Percentiles rank a stretch among this genome's conserved stretches.
These are phyloP conservation scores for Agraylea sexmaculata DNA, from an alignment of 1,140 invertebrate species.

Conservation along the genomic window DNA sequence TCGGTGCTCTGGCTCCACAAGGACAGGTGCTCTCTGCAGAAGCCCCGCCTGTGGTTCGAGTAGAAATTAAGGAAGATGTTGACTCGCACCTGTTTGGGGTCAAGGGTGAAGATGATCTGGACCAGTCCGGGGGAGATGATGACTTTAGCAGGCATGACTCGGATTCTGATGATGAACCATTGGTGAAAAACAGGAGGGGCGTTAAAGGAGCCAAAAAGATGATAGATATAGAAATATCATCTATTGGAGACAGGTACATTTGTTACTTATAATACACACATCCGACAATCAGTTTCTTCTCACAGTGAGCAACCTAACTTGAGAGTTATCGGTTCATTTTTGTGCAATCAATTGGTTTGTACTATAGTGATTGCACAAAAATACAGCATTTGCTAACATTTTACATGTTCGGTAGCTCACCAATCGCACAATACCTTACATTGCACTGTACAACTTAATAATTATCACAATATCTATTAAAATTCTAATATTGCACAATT, in stretches of 20 bases:
- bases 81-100: too few relatives aligned
- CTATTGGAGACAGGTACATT: conserved; percentile 8
- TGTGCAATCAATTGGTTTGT: conserved; percentile 24
- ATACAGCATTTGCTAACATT: conserved; percentile 25
- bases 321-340: not conserved
- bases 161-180: conserved; percentile 37
- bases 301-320: too few relatives aligned
- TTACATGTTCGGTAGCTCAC: not conserved
- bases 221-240: conserved; percentile 4
- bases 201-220: conserved; percentile 11
- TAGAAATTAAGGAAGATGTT: conserved; percentile 11
- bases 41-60: conserved; percentile 12
- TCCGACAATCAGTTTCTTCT: too few relatives aligned
- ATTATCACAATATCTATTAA: not conserved
- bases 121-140: conserved; percentile 5
- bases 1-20: conserved; percentile 7
- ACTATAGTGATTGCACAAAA: conserved; percentile 32
- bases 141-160: conserved; percentile 6
- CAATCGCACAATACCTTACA: not conserved
- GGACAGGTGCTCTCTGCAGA: conserved; percentile 1
- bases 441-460: not conserved
- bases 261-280: too few relatives aligned
- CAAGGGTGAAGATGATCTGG: too few relatives aligned
- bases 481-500: not conserved
- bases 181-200: conserved; percentile 24